Conservation (phyloP, 2,888 invertebrate species). For the Alviniconcha strummeri region DNA sequence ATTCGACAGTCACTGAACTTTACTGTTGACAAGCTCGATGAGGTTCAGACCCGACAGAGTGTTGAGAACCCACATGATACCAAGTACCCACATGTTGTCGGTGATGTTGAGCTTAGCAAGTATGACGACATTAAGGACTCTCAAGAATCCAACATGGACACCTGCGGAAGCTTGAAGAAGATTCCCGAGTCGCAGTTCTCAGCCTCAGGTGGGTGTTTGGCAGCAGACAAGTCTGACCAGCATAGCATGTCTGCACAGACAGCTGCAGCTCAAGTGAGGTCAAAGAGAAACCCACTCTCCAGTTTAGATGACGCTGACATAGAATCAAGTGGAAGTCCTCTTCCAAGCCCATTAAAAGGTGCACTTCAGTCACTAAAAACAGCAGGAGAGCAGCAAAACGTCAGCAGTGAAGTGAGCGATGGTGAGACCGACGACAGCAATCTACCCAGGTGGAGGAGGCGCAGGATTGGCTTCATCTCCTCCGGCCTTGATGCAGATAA, state of each 20-base stretch:
- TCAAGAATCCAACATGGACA: neutral
- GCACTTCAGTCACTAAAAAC: neutral
- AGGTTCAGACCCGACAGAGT: neutral
- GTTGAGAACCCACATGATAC: too few species aligned
- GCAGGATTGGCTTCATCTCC: slow-evolving; percentile 45
- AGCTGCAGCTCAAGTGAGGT: neutral
- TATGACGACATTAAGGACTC: neutral
- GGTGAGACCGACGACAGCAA: slow-evolving; percentile 8
- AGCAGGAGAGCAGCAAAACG: neutral
- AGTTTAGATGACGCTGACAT: neutral
- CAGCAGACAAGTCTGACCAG: neutral
- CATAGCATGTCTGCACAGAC: neutral
- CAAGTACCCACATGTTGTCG: neutral
- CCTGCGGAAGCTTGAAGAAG: slow-evolving; percentile 5
- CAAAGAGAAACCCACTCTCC: neutral
- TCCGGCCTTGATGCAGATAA: slow-evolving; percentile 49
- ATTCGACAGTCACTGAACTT: slow-evolving; percentile 34
- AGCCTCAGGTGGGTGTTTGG: neutral
- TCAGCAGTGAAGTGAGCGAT: neutral
- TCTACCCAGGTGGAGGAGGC: slow-evolving; percentile 19
- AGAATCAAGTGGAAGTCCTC: slow-evolving; percentile 8
- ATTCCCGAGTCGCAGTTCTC: slow-evolving; percentile 30
- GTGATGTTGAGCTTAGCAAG: neutral
- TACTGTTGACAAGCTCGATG: neutral
- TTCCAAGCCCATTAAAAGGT: slow-evolving; percentile 7